phyloP scores from a whole-genome alignment of 2,113 vertebrate genomes.

The Corynorhinus townsendii region DNA sequence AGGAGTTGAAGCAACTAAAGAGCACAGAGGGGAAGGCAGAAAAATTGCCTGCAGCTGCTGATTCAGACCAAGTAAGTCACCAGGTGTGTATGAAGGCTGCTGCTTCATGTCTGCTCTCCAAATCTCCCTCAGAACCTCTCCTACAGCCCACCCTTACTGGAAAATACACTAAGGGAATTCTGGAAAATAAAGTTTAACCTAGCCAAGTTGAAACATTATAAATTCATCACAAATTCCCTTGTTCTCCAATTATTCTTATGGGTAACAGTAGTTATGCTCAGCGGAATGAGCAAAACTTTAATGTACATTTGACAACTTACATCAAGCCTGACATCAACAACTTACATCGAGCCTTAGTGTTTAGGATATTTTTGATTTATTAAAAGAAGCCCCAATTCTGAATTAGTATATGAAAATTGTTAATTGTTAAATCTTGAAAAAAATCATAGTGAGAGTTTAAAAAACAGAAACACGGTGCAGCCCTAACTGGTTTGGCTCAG shows the following conservation, averaged over 20 bases:
- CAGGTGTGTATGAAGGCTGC: not conserved
- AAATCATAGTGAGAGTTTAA: not conserved
- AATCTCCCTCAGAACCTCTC: not conserved
- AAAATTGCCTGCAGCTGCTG: not conserved
- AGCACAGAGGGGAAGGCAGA: not conserved
- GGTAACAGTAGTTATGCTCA: not conserved
- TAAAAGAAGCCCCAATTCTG: not conserved
- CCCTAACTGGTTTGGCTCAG: too few relatives aligned
- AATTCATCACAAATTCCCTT: not conserved
- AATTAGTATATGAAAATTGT: not conserved
- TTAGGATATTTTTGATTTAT: not conserved
- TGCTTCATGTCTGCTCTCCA: not conserved
- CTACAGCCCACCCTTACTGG: accelerated
- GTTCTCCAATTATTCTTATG: not conserved
- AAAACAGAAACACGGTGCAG: not conserved
- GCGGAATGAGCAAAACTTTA: not conserved
- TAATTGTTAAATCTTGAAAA: not conserved
- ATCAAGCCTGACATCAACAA: not conserved
- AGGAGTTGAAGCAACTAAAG: not conserved
- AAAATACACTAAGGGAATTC: not conserved
- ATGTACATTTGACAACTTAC: not conserved
- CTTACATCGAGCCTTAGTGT: not conserved
- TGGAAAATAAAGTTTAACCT: not conserved
- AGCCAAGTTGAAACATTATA: not conserved
- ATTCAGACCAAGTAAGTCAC: not conserved